phyloP scores from a whole-genome alignment of 2,888 invertebrate genomes.

The Creontiades dilutus region DNA sequence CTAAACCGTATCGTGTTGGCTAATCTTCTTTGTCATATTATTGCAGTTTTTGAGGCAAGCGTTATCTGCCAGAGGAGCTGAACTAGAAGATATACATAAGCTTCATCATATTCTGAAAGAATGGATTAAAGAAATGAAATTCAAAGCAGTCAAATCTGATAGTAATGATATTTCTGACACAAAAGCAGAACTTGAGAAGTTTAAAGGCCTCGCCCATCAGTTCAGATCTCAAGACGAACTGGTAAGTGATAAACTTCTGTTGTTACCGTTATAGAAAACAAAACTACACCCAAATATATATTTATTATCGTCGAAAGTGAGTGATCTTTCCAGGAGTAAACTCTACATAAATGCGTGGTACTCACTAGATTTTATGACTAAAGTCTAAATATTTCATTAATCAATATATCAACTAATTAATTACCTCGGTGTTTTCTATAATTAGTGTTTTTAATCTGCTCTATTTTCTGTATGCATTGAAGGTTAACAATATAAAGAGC shows the following conservation, averaged over 20 bases:
- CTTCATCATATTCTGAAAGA: conserved; percentile 88
- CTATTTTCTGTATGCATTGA: neutral
- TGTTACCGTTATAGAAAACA: neutral
- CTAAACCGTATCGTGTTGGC: too few relatives aligned
- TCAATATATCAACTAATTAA: too few relatives aligned
- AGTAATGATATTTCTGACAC: conserved; percentile 93
- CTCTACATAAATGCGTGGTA: too few relatives aligned
- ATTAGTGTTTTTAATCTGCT: too few relatives aligned
- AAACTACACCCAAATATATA: too few relatives aligned
- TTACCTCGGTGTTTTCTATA: too few relatives aligned
- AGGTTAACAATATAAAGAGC: conserved; percentile 84
- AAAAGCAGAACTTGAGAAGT: conserved; percentile 92
- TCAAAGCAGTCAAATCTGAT: conserved; percentile 87
- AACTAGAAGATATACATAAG: conserved; percentile 93
- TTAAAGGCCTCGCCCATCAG: conserved; percentile 89
- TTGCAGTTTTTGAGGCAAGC: conserved; percentile 84
- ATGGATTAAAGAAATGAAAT: conserved; percentile 94
- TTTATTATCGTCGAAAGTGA: too few relatives aligned
- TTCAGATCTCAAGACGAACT: conserved; percentile 89
- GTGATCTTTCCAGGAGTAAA: too few relatives aligned
- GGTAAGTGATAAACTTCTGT: conserved; percentile 78
- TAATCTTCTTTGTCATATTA: neutral
- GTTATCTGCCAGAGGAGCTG: conserved; percentile 86
- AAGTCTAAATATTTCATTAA: too few relatives aligned
- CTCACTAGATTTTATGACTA: too few relatives aligned